Evolutionary conservation across 2,888 invertebrate genomes (phyloP), one percentile per base, ranked within the genome.

Genomic region (Harpalus rufipes): DNA sequence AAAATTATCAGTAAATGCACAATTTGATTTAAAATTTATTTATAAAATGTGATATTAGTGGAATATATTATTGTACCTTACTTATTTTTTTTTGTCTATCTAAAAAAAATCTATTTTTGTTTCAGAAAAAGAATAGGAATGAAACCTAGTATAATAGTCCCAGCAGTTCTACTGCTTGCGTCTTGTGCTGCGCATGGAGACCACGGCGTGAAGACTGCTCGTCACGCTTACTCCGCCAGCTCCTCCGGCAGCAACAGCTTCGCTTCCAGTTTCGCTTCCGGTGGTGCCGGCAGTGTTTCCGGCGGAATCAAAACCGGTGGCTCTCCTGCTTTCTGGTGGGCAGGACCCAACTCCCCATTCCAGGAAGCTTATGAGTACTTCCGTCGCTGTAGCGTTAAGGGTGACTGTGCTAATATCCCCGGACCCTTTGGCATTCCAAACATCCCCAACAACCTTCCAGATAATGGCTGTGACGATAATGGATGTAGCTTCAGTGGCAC

Each of bases 321-420:
- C 12, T 90, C 89, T 1, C 88, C 89, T 12, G 89, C 91, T 0
- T 94, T 92, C 89, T 94, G 94, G 94, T 94, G 94, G 94, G 92
- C 93, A 91, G 91, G 91, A 85, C 90, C 92, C 32, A 90, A 94
- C 86, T 93, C 93, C 0, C 94, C 94, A 0, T 92, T 94, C 89
- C 93, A 93, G 87, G 91, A 90, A 78, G 90, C 91, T 0, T 89
- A 90, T 84, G 91, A 91, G 0, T 90, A 89, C 76, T 90, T 89
- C 87, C 90, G 89, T 85, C 90, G 90, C 86, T 91, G 91, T 87
- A 87, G 89, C 7, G 86, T 87, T 61, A 89, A 89, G 76, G 89
- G 89, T 85, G 87, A 89, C 63, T 88, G 89, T 86, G n/a, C 86
- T 87, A 7, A 86, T 88, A 58, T 85, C 85, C 80, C 85, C 85